Evolutionary conservation across 2,797 vertebrate species (phyloP), one percentile per base, ranked within the genome.

Genomic region (Dallia pectoralis): DNA sequence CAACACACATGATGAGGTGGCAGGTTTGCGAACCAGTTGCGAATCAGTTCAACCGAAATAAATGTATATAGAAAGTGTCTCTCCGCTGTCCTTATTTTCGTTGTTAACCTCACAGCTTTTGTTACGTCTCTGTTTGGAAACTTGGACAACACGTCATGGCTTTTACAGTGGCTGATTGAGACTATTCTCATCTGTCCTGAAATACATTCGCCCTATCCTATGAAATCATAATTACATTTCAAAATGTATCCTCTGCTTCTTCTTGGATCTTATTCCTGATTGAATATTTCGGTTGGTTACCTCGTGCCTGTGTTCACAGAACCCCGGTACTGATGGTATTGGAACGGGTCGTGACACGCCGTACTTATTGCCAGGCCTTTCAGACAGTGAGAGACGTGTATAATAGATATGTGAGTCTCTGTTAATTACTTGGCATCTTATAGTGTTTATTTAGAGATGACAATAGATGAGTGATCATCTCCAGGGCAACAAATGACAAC

Each of bases 211-310:
- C 56, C 48, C 40, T 49, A 27, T 53, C 44, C 25, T 30, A 61
- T 76, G 67, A 81, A 81, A 84, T 78, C 65, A 67, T 73, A 71
- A 77, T 78, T 4, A 11, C 22, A 18, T 80, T 76, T 77, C 75
- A 16, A 56, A 70, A 77, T 61, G 29, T 16, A 16, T 32, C 2
- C 5, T 30, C 6, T 16, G 27, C 25, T 9, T 32, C 67, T 19
- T 64, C 49, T 76, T 30, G 33, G 67, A 69, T 80, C 27, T 73
- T 56, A 61, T 40, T 53, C 66, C 59, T 69, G 62, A 7, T 59
- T 29, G 53, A 71, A 72, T 61, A 63, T 74, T 49, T 49, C 73
- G 73, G 15, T 6, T 4, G 53, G 33, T 62, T 63, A 14, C n/a
- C 49, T 70, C 27, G 7, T 33, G 19, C 61, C 8, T 48, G 48